phyloP scores from a whole-genome alignment of 1,140 invertebrate genomes.

The fruit fly (Drosophila melanogaster) region DNA sequence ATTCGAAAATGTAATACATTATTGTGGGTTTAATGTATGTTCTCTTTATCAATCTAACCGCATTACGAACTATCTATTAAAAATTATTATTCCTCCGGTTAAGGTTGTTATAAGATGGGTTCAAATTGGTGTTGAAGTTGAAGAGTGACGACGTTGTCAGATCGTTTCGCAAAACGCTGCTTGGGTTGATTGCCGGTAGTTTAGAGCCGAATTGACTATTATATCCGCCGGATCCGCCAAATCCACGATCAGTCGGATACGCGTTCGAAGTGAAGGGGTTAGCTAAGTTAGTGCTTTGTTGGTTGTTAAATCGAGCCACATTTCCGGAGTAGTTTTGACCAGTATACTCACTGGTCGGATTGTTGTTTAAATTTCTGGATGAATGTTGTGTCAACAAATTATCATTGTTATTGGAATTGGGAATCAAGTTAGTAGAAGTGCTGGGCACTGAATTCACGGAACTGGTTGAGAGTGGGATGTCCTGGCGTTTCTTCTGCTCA shows the following conservation, averaged over 20 bases:
- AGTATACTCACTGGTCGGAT: slow-evolving; percentile 33
- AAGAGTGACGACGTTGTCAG: slow-evolving; percentile 9
- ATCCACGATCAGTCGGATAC: slow-evolving; percentile 21
- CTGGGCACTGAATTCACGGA: background rate
- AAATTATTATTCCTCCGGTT: slow-evolving; percentile 20
- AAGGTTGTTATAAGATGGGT: slow-evolving; percentile 20
- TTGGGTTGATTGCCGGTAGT: slow-evolving; percentile 4
- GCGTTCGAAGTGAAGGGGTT: slow-evolving; percentile 17
- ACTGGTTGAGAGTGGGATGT: background rate
- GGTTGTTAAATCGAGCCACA: slow-evolving; percentile 56
- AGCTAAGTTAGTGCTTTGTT: slow-evolving; percentile 35
- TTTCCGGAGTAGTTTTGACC: slow-evolving; percentile 42
- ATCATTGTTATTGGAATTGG: slow-evolving; percentile 10
- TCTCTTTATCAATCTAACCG: slow-evolving; percentile 5
- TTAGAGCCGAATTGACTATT: slow-evolving; percentile 6
- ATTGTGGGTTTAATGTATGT: slow-evolving; percentile 13
- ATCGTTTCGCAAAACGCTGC: slow-evolving; percentile 15
- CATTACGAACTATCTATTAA: slow-evolving; percentile 6
- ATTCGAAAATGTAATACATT: slow-evolving; percentile 7
- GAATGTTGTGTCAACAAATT: slow-evolving; percentile 20
- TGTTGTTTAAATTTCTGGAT: slow-evolving; percentile 13
- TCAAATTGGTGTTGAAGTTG: slow-evolving; percentile 36
- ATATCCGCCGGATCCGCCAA: slow-evolving; percentile 15
- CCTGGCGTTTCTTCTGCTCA: slow-evolving; percentile 63
- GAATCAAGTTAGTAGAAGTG: background rate